Evolutionary conservation across 1,140 invertebrate species (phyloP), one percentile per base, ranked within the genome.

Genomic region (Drosophila carrolli): DNA sequence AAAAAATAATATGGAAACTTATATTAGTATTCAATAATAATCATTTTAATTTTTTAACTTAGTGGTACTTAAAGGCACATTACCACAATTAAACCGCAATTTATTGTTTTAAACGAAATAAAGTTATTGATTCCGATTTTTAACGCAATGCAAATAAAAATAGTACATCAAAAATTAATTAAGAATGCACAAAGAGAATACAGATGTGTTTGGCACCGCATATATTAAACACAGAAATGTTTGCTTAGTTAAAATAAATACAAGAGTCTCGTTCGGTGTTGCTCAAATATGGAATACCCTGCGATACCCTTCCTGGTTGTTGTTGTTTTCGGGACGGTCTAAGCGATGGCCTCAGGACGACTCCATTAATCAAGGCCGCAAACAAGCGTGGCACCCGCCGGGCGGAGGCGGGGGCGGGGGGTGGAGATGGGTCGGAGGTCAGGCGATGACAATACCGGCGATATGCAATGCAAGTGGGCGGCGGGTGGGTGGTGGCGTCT

Each of bases 311-410:
- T 8, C 11, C 46, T 13, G 44, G 47, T 35, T 56, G 51, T 61
- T 58, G 65, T 57, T 48, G 61, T 14, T 48, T 29, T 32, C 14
- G 51, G 53, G n/a, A 14, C 23, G 66, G 65, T 72, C 19, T 37
- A 14, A 47, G 67, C 51, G 62, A 66, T 54, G 68, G 85, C 84
- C 84, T 73, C 84, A 75, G 81, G 81, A 90, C 70, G 81, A 89
- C 85, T 90, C 81, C 81, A 89, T 89, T 89, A 89, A 89, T 89
- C 84, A 89, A 89, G 84, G 84, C 81, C 85, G 66, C 84, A 89
- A 89, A 89, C 85, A 89, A 84, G 81, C 73, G 76, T 57, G 66
- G 50, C 40, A 43, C 47, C 53, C 50, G 41, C 55, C 38, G 16
- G 41, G 6, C 5, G 46, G 23, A 23, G 23, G 6, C 6, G 16